Conservation (phyloP, 2,888 invertebrate genomes). For the Rhagonycha fulva region DNA sequence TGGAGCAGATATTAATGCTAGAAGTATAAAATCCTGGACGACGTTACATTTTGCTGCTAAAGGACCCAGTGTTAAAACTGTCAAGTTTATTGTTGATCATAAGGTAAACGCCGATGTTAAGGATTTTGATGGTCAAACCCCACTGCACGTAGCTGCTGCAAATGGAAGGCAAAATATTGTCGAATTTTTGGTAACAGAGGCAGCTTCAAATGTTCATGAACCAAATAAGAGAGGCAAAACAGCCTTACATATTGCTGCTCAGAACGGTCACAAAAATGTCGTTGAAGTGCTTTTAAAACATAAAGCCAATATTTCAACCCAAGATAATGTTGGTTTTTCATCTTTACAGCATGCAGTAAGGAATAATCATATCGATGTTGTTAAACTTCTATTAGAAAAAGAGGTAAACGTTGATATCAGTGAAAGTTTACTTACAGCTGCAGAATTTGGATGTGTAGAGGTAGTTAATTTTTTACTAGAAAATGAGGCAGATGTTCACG, state of each 20-base stretch:
- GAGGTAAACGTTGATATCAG: not conserved
- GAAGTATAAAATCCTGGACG: not conserved
- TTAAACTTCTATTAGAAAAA: not conserved
- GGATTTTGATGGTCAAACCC: not conserved
- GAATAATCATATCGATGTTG: not conserved
- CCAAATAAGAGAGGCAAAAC: not conserved
- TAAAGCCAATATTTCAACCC: not conserved
- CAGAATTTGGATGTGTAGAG: not conserved
- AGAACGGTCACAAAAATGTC: not conserved
- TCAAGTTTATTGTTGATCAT: not conserved
- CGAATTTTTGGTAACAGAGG: not conserved
- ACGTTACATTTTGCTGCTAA: not conserved
- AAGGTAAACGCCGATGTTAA: not conserved
- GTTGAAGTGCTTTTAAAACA: not conserved
- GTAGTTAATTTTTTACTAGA: not conserved
- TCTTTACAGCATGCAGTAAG: not conserved
- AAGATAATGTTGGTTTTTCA: not conserved
- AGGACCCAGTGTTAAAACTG: not conserved
- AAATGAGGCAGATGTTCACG: not conserved
- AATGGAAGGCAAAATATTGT: not conserved
- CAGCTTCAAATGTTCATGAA: not conserved
- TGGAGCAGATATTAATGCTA: not conserved
- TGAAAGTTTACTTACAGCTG: not conserved
- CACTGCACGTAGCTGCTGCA: not conserved
- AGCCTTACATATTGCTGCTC: not conserved